These are phyloP conservation scores for Elmis aenea DNA, from an alignment of 2,888 invertebrate species.

Conservation along the genomic window DNA sequence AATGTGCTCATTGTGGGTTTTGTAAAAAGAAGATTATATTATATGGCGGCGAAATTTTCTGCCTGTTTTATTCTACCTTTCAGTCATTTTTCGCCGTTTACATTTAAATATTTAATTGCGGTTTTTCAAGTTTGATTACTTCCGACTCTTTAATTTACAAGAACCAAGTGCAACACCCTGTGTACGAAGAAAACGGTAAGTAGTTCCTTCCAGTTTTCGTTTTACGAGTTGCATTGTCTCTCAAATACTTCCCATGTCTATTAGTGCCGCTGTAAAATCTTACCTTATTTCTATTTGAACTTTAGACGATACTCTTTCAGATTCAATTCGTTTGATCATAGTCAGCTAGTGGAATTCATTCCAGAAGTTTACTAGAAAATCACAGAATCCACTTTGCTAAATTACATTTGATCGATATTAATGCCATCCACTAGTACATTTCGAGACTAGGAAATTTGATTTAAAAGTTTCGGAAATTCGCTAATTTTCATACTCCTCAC, in stretches of 20 bases:
- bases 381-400: constrained; percentile 28
- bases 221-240: too few species aligned
- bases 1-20: constrained; percentile 27
- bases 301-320: constrained; percentile 6
- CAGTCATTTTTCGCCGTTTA: constrained; percentile 14
- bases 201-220: too few species aligned
- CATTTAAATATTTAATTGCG: constrained; percentile 12
- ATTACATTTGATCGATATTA: constrained; percentile 32
- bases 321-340: constrained; percentile 27
- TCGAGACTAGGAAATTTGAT: constrained; percentile 7
- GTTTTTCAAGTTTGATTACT: constrained; percentile 4
- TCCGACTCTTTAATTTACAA: too few species aligned
- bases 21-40: constrained; percentile 26
- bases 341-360: constrained; percentile 25
- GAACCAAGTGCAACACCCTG: too few species aligned
- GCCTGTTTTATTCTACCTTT: constrained; percentile 16
- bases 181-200: too few species aligned
- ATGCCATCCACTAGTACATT: constrained; percentile 19
- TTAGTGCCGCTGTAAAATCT: too few species aligned
- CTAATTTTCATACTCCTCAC: too few species aligned
- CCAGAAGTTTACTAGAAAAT: constrained; percentile 25
- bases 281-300: too few species aligned
- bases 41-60: constrained; percentile 15
- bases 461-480: constrained; percentile 9
- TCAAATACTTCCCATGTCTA: too few species aligned